Evolutionary conservation across 2,797 vertebrate species (phyloP).

Genomic region (Ctenopoma multispine): DNA sequence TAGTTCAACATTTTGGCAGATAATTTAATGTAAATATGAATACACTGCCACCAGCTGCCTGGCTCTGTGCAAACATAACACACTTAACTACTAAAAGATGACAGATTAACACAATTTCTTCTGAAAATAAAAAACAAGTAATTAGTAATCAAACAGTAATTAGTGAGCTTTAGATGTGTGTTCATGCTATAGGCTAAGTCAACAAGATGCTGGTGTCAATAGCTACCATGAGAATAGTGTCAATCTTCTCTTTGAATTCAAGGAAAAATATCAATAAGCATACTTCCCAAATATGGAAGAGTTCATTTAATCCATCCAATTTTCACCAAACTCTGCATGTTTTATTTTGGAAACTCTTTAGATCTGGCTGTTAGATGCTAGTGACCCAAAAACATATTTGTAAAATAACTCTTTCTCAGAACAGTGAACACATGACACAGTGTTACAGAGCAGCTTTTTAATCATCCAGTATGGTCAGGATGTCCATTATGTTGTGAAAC

Average conservation of each 20-base stretch:
- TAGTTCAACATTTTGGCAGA: background rate
- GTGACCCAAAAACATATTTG: too few species aligned
- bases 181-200: constrained; percentile 4
- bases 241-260: background rate
- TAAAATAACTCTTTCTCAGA: background rate
- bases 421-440: background rate
- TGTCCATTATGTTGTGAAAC: constrained; percentile 25
- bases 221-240: background rate
- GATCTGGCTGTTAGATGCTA: background rate
- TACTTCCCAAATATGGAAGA: background rate
- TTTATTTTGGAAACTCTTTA: constrained; percentile 7
- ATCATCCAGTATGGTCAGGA: background rate
- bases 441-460: constrained; percentile 6
- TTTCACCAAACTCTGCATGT: background rate
- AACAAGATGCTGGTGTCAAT: background rate
- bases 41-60: too few species aligned
- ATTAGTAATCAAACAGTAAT: too few species aligned
- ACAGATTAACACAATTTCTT: too few species aligned
- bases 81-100: too few species aligned
- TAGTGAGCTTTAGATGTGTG: too few species aligned
- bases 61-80: too few species aligned
- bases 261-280: background rate
- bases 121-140: too few species aligned
- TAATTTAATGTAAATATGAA: background rate
- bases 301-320: background rate